phyloP scores from a whole-genome alignment of 2,113 vertebrate genomes.

The Meles meles region DNA sequence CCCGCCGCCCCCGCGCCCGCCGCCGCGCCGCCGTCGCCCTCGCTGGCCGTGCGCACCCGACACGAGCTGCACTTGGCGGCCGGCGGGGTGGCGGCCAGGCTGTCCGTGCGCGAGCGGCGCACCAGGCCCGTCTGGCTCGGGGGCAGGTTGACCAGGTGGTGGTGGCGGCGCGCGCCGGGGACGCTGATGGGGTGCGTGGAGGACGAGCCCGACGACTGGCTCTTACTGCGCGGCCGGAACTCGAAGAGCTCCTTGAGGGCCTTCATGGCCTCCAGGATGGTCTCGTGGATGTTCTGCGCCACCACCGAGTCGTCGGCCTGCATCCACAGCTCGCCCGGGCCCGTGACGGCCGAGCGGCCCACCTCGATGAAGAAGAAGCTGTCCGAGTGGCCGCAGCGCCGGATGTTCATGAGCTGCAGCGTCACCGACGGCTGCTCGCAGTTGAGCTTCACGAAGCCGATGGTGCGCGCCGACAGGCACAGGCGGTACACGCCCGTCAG shows the following conservation, averaged over 20 bases:
- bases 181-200: slow-evolving; percentile 89
- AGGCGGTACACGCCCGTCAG: slow-evolving; percentile 94
- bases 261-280: slow-evolving; percentile 97
- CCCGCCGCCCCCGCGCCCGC: slow-evolving; percentile 83
- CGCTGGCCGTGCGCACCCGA: slow-evolving; percentile 90
- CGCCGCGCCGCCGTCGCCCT: slow-evolving; percentile 89
- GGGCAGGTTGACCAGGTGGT: slow-evolving; percentile 87
- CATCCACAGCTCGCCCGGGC: slow-evolving; percentile 99
- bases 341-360: slow-evolving; percentile 94
- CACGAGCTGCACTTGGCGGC: slow-evolving; percentile 85
- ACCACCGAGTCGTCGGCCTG: slow-evolving; percentile 97
- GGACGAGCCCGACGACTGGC: slow-evolving; percentile 92
- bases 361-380: slow-evolving; percentile 99
- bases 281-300: slow-evolving; percentile 99
- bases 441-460: slow-evolving; percentile 95
- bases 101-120: slow-evolving; percentile 87
- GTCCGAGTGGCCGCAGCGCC: slow-evolving; percentile 98
- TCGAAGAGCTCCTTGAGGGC: slow-evolving; percentile 97
- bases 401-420: slow-evolving; percentile 97
- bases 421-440: slow-evolving; percentile 92
- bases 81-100: slow-evolving; percentile 80
- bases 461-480: slow-evolving; percentile 93
- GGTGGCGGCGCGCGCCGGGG: slow-evolving; percentile 86
- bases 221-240: slow-evolving; percentile 97
- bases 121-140: slow-evolving; percentile 95